phyloP scores from a whole-genome alignment of 2,888 invertebrate genomes.

The Mantis religiosa region DNA sequence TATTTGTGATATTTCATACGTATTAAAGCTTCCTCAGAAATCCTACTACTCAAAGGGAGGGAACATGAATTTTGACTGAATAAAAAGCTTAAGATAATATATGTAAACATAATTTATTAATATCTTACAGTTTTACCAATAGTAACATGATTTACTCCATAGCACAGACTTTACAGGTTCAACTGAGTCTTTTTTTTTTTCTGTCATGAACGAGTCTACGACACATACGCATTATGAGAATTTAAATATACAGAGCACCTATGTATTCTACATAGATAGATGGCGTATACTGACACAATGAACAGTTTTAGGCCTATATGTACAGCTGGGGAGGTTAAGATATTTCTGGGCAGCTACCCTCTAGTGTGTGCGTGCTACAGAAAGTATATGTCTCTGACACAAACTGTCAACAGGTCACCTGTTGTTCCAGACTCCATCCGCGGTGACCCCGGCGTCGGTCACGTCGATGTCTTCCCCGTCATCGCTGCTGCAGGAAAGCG shows the following conservation, averaged over 20 bases:
- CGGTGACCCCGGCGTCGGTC: slow-evolving; percentile 9
- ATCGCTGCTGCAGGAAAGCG: neutral
- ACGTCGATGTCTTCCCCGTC: slow-evolving; percentile 4
- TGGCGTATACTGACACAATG: neutral
- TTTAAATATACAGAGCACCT: too few species aligned
- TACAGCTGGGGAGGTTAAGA: neutral
- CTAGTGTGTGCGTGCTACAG: neutral
- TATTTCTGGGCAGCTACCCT: neutral
- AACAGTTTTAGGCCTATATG: neutral
- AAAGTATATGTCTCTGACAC: neutral
- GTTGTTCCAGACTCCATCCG: neutral
- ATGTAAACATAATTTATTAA: neutral
- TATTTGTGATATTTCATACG: too few species aligned
- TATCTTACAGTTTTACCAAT: neutral
- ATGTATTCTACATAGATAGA: too few species aligned
- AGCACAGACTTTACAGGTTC: neutral
- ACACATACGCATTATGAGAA: neutral
- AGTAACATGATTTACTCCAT: neutral
- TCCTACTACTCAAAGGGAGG: neutral
- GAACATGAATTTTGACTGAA: neutral
- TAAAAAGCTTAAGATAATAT: neutral
- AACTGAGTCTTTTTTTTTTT: neutral
- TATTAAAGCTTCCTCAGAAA: neutral
- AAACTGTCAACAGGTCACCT: neutral
- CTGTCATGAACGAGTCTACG: neutral